phyloP scores from a whole-genome alignment of 2,797 vertebrate species.

The Lepidocolaptes lacrymiger region DNA sequence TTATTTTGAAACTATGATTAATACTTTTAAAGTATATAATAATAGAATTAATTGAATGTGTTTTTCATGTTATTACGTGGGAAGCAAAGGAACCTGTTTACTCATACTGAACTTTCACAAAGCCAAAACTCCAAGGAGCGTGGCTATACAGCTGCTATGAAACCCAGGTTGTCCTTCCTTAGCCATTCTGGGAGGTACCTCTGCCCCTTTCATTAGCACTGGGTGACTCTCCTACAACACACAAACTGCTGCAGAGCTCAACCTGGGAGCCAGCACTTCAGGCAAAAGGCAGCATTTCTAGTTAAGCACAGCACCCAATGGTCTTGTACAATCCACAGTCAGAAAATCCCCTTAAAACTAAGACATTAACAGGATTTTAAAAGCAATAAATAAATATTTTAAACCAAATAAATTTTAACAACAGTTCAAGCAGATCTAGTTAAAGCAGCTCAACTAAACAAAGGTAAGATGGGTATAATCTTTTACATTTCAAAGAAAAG shows the following conservation, averaged over 20 bases:
- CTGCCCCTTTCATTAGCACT: background rate
- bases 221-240: background rate
- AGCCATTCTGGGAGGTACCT: background rate
- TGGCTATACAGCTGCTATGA: background rate
- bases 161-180: background rate
- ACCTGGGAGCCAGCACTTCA: background rate
- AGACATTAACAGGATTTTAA: constrained; percentile 5
- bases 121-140: background rate
- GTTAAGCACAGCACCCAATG: background rate
- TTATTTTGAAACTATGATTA: background rate
- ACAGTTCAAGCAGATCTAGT: background rate
- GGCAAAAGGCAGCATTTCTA: background rate
- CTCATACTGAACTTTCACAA: background rate
- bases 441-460: constrained; percentile 9
- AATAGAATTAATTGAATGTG: background rate
- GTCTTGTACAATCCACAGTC: background rate
- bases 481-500: constrained; percentile 5
- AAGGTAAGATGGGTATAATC: background rate
- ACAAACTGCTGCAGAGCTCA: background rate
- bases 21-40: background rate
- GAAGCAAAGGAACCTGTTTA: background rate
- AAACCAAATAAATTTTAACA: background rate
- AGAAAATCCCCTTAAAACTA: constrained; percentile 1
- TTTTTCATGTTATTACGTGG: background rate
- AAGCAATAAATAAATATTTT: constrained; percentile 23